A percentile compares a stretch with the other conserved stretches of the same genome.
Conservation (phyloP, 1,140 invertebrate species). For the Drosophila sp. region DNA sequence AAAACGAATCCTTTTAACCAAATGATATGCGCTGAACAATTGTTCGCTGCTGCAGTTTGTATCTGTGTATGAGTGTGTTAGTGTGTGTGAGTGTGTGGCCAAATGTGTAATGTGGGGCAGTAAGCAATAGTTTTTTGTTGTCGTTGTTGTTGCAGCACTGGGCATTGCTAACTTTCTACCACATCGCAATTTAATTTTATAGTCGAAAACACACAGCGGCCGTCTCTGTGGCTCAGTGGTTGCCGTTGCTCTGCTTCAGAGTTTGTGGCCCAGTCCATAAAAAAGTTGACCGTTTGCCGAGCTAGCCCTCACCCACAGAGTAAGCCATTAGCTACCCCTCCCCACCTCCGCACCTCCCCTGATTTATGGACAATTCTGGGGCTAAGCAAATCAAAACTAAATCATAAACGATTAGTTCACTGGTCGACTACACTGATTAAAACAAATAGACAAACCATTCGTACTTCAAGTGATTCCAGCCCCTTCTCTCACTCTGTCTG, state of each 20-base stretch:
- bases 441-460: constrained; percentile 49
- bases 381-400: constrained; percentile 75
- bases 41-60: constrained; percentile 69
- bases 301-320: background rate
- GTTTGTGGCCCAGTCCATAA: constrained; percentile 5
- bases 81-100: constrained; percentile 54
- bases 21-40: constrained; percentile 80
- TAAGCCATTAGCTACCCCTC: background rate
- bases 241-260: constrained; percentile 15
- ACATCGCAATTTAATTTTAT: constrained; percentile 83
- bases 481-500: background rate
- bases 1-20: constrained; percentile 81
- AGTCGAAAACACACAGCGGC: constrained; percentile 80
- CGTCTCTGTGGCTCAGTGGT: constrained; percentile 53
- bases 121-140: constrained; percentile 72
- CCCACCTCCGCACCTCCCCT: background rate
- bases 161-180: constrained; percentile 79
- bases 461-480: constrained; percentile 1
- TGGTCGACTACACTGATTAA: constrained; percentile 73
- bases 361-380: constrained; percentile 62
- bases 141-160: constrained; percentile 51
- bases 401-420: constrained; percentile 77
- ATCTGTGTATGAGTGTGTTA: constrained; percentile 15
- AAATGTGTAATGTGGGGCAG: constrained; percentile 75
- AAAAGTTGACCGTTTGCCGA: constrained; percentile 39